Percentiles rank a stretch among this genome's conserved stretches.
Evolutionary conservation across 2,797 vertebrate genomes (phyloP).

Genomic region (Cuniculus paca): DNA sequence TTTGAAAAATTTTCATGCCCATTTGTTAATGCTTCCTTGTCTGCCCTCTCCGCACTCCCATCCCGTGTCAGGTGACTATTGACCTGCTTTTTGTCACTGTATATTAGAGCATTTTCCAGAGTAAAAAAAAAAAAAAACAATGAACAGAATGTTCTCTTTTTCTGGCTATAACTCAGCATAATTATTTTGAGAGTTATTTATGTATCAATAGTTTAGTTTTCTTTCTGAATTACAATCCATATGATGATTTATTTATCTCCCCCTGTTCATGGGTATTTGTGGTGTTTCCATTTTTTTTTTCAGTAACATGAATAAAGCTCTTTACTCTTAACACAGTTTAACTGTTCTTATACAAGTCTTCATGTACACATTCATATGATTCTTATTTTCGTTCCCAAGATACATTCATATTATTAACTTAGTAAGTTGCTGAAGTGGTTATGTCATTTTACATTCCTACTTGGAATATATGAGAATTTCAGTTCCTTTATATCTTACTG

Average conservation of each 20-base stretch:
- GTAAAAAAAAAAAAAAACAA: not conserved
- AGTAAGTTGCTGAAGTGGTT: not conserved
- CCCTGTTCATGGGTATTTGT: not conserved
- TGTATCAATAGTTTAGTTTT: not conserved
- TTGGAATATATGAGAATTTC: not conserved
- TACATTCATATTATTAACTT: constrained; percentile 6
- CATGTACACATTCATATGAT: not conserved
- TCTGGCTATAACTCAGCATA: not conserved
- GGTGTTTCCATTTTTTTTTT: not conserved
- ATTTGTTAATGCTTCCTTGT: not conserved
- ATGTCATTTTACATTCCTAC: not conserved
- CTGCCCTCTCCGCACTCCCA: not conserved
- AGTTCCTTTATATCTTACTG: not conserved
- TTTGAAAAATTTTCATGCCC: not conserved
- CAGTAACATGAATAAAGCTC: not conserved
- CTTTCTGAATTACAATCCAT: not conserved
- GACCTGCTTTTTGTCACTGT: not conserved
- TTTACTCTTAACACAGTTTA: not conserved
- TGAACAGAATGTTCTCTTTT: not conserved
- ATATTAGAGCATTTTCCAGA: not conserved
- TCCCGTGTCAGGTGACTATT: not conserved
- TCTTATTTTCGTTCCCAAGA: too few species aligned
- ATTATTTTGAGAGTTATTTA: not conserved
- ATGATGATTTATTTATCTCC: not conserved
- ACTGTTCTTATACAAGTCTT: not conserved